Conservation (phyloP, 1,140 invertebrate genomes). For the Saccostrea cuccullata region DNA sequence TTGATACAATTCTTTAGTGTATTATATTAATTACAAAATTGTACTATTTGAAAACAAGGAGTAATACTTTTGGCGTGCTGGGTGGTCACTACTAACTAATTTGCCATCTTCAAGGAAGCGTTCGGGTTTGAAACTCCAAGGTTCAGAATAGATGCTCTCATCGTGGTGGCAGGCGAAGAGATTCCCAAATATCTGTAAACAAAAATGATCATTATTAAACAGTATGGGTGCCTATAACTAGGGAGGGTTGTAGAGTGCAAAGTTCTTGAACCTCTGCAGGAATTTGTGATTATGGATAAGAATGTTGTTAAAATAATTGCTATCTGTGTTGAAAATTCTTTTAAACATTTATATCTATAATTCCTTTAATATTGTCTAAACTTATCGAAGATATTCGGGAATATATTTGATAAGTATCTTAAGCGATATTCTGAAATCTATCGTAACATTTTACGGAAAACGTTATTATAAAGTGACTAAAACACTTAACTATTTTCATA, state of each 20-base stretch:
- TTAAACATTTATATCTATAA: not conserved
- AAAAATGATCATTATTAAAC: constrained; percentile 4
- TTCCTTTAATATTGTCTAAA: too few species aligned
- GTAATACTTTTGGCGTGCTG: constrained; percentile 62
- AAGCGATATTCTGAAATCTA: too few species aligned
- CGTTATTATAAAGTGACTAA: too few species aligned
- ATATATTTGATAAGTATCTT: too few species aligned
- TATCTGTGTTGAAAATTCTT: not conserved
- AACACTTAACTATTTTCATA: too few species aligned
- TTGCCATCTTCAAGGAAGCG: constrained; percentile 77
- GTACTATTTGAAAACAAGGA: not conserved
- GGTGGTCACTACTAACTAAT: constrained; percentile 64
- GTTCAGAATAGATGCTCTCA: constrained; percentile 84
- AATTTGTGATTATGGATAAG: not conserved
- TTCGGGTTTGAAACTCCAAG: constrained; percentile 85
- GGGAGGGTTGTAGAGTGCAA: not conserved
- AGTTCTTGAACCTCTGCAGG: not conserved
- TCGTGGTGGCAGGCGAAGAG: constrained; percentile 92
- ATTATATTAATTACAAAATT: not conserved
- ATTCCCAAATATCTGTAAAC: constrained; percentile 84
- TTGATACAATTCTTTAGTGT: too few species aligned
- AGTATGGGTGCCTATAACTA: not conserved
- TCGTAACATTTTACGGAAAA: too few species aligned
- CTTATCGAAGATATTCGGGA: too few species aligned
- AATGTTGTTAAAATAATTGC: not conserved